Evolutionary conservation across 2,888 invertebrate genomes (phyloP), one percentile per base, ranked within the genome.

Genomic region (Mesopsocus fuscifrons): DNA sequence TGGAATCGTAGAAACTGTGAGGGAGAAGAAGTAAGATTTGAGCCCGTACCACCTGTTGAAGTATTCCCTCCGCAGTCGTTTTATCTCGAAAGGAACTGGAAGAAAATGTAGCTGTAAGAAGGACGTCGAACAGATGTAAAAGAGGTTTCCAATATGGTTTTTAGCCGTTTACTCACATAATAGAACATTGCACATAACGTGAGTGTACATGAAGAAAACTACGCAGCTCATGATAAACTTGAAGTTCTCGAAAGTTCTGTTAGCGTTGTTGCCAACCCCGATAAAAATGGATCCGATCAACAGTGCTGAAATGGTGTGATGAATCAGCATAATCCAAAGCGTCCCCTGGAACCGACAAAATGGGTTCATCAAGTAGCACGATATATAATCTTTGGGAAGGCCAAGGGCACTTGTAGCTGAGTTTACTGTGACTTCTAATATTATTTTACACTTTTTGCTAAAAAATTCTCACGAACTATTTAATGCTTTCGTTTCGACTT

Each of bases 31-130:
- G 53, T 70, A 74, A 1, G 74, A 67, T 50, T 74, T 74, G 22
- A 75, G 58, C 44, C 73, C 67, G 55, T 74, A 75, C 74, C 74
- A 75, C 17, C 72, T 62, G 52, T 75, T 75, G 57, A 74, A 74
- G 53, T 73, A 74, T 55, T 75, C 75, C 20, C 74, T 58, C 20
- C 66, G 65, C 43, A 74, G 55, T 50, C 73, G 51, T 47, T 69
- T 63, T 2, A 74, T 64, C 57, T 74, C 74, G 34, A 61, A 55
- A 0, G 75, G 74, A 64, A 72, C 75, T 75, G 58, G 46, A 62
- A 59, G 38, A 41, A 48, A 48, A 48, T 41, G n/a, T n/a, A n/a
- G n/a, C n/a, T n/a, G n/a, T n/a, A n/a, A n/a, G n/a, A n/a, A n/a
- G n/a, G n/a, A n/a, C n/a, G n/a, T n/a, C n/a, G n/a, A n/a, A n/a